Conservation (phyloP, 2,888 invertebrate species). For the Thymelicus acteon region DNA sequence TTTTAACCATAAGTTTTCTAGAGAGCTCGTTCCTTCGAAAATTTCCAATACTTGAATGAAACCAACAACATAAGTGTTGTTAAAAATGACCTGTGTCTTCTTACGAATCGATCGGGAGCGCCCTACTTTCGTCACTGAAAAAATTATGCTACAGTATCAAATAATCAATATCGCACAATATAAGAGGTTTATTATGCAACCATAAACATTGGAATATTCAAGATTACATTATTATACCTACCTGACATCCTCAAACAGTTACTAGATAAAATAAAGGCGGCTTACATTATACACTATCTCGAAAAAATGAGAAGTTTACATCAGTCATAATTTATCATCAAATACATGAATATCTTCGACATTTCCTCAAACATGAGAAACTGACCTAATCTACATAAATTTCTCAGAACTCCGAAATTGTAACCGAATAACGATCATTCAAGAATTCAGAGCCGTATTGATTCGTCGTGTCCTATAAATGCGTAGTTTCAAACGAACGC, state of each 20-base stretch:
- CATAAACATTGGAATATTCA: not conserved
- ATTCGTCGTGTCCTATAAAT: not conserved
- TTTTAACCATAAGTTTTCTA: no score
- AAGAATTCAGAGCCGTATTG: not conserved
- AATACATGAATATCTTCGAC: not conserved
- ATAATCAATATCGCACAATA: constrained; percentile 13
- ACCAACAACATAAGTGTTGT: not conserved
- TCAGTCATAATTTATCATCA: no score
- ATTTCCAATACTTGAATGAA: not conserved
- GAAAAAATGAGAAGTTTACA: no score
- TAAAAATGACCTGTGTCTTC: not conserved
- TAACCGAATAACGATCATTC: not conserved
- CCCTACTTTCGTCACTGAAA: constrained; percentile 17
- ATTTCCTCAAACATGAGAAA: not conserved
- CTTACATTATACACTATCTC: no score
- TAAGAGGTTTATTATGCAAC: not conserved
- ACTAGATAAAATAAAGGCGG: no score
- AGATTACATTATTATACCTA: not conserved
- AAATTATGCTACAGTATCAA: constrained; percentile 22
- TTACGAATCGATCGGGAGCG: constrained; percentile 20
- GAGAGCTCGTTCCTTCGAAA: not conserved
- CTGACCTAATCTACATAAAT: not conserved
- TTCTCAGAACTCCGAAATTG: no score
- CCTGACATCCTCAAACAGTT: no score
- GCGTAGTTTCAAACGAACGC: not conserved